phyloP scores from a whole-genome alignment of 2,113 vertebrate genomes.

The Corythornis madagascariensis region DNA sequence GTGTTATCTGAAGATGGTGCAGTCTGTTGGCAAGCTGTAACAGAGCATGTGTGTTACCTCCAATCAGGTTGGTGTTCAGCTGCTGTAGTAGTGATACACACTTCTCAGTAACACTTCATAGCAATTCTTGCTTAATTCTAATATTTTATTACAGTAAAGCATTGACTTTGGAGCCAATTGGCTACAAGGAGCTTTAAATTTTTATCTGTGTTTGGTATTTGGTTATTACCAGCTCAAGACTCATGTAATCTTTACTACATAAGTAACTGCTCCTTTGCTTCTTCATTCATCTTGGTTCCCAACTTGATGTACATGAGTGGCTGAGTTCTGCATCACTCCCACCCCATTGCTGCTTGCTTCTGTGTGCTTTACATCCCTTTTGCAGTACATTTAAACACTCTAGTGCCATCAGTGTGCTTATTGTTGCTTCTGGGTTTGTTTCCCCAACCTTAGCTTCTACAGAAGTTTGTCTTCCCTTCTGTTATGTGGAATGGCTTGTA shows the following conservation, averaged over 20 bases:
- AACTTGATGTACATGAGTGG: neutral
- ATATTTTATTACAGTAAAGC: neutral
- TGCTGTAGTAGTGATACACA: neutral
- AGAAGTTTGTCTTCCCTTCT: neutral
- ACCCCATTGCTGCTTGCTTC: neutral
- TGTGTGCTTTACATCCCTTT: neutral
- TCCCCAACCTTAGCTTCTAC: neutral
- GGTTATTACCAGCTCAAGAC: neutral
- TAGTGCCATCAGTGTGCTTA: neutral
- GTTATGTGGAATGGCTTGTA: neutral
- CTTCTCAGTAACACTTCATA: neutral
- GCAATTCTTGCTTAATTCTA: neutral
- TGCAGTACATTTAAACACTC: neutral
- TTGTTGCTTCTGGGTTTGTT: neutral
- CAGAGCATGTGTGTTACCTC: constrained; percentile 46
- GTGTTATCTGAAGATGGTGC: constrained; percentile 61
- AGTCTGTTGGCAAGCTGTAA: constrained; percentile 69
- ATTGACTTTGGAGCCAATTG: neutral
- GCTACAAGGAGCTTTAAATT: neutral
- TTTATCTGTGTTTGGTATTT: neutral
- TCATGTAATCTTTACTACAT: neutral
- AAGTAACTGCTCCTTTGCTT: neutral
- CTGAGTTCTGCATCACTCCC: neutral
- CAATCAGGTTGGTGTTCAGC: constrained; percentile 70
- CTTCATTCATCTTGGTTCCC: neutral